These are phyloP conservation scores for Pyrgus malvae DNA, from an alignment of 2,888 invertebrate species.

Conservation along the genomic window DNA sequence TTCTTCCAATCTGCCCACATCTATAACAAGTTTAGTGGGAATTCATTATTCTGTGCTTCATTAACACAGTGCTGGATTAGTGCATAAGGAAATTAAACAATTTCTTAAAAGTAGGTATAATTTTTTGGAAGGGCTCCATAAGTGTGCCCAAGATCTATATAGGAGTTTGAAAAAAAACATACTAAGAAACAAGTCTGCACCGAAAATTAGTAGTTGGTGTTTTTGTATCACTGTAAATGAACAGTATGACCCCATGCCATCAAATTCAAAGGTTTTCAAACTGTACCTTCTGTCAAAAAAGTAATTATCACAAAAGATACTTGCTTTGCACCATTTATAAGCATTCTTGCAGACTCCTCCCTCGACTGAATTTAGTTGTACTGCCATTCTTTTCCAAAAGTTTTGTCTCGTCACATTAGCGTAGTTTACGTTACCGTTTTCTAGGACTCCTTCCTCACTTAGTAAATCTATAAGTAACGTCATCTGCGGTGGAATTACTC, in stretches of 20 bases:
- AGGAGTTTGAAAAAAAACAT: no score
- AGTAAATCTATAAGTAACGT: constrained; percentile 46
- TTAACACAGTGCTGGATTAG: no score
- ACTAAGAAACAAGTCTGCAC: no score
- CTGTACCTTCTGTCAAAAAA: no score
- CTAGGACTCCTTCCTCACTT: constrained; percentile 45
- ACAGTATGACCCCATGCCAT: no score
- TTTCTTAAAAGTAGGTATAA: no score
- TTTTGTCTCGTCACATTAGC: constrained; percentile 43
- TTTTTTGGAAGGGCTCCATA: no score
- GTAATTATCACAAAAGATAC: constrained; percentile 14
- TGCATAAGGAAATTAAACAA: no score
- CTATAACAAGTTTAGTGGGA: constrained; percentile 34
- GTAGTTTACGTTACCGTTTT: constrained; percentile 46
- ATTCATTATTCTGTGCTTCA: not conserved
- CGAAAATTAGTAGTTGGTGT: no score
- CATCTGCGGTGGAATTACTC: constrained; percentile 47
- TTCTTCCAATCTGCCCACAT: constrained; percentile 55
- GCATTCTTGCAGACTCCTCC: constrained; percentile 49
- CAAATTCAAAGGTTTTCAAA: no score
- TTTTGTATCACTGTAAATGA: no score
- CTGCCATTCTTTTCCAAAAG: constrained; percentile 49
- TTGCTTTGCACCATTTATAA: constrained; percentile 53
- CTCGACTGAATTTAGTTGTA: constrained; percentile 44
- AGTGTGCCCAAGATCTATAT: no score